Base-by-base conservation (phyloP, 2,797 vertebrate genomes). In the Molossus alvarezi region DNA sequence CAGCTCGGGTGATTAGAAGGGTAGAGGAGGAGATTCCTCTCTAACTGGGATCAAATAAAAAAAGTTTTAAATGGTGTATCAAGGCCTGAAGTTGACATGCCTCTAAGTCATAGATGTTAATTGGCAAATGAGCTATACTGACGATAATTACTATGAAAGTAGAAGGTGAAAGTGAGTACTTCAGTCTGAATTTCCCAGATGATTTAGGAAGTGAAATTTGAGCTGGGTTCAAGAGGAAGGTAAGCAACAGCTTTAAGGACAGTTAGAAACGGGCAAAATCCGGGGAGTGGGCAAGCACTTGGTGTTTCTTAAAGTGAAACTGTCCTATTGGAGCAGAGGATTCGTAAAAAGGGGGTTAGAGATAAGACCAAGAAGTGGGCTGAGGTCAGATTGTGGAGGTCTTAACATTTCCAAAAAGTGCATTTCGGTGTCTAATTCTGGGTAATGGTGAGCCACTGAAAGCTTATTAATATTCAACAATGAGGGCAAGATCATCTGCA, bases 391-490 rank as follows among this genome's bases (percentile, higher is more conserved):
- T 3, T 18, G 4, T 60, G 20, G 51, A 86, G 29, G 58, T 6
- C 23, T 75, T 86, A 27, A 58, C n/a, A 25, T 48, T 58, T 73
- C 71, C 57, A 93, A 69, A 18, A 37, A 58, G 83, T 73, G 53
- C 21, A 65, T 89, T 83, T 88, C 33, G 4, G n/a, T 33, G 3
- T 72, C 20, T 65, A 41, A 91, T 89, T 94, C 64, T 65, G 73
- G 45, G 37, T 55, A 64, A 51, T 29, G 25, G 15, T 6, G 60
- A 65, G 58, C 48, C 84, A 71, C 0, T n/a, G 64, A 65, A 81
- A 45, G 33, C 57, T 89, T 75, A 87, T 82, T 79, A 73, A 93
- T 69, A 92, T 58, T 85, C 33, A 89, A 71, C 55, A 90, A 29
- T 3, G 29, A 93, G 33, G 62, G 45, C 84, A 92, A 75, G 58